phyloP scores from a whole-genome alignment of 2,797 vertebrate genomes.

The Spondyliosoma cantharus region DNA sequence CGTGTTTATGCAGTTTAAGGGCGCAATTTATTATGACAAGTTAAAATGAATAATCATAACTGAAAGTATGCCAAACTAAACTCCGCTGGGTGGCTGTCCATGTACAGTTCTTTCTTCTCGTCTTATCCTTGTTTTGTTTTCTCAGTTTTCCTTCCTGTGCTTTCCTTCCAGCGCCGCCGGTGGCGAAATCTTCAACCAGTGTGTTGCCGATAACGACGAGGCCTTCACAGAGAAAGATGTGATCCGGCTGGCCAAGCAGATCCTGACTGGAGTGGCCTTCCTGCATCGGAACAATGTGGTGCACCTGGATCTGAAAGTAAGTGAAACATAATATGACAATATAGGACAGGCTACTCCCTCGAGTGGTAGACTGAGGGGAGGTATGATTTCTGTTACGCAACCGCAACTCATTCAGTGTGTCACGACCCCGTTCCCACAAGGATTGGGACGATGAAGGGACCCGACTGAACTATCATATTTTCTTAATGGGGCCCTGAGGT shows the following conservation, averaged over 20 bases:
- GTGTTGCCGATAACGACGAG: slow-evolving; percentile 87
- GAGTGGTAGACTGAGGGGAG: slow-evolving; percentile 20
- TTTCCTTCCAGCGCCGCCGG: slow-evolving; percentile 84
- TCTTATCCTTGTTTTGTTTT: slow-evolving; percentile 44
- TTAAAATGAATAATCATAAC: slow-evolving; percentile 47
- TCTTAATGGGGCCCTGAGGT: slow-evolving; percentile 37
- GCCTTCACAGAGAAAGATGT: slow-evolving; percentile 89
- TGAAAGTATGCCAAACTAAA: slow-evolving; percentile 52
- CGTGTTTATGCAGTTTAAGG: slow-evolving; percentile 41
- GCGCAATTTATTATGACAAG: slow-evolving; percentile 46
- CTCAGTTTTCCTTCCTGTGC: slow-evolving; percentile 54
- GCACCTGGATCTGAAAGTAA: slow-evolving; percentile 89
- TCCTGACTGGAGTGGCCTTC: slow-evolving; percentile 85
- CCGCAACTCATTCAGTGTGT: slow-evolving; percentile 35
- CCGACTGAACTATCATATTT: slow-evolving; percentile 38
- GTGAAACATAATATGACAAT: slow-evolving; percentile 36
- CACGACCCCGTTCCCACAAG: slow-evolving; percentile 50
- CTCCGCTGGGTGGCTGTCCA: slow-evolving; percentile 33
- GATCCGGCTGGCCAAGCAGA: slow-evolving; percentile 86
- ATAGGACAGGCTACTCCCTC: slow-evolving; percentile 40
- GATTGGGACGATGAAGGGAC: background rate
- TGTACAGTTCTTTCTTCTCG: slow-evolving; percentile 10
- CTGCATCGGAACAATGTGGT: slow-evolving; percentile 87
- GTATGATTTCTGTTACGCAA: slow-evolving; percentile 66
- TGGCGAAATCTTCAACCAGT: slow-evolving; percentile 89